Base-by-base conservation (phyloP, 2,113 vertebrate genomes). In the Chaenocephalus aceratus region DNA sequence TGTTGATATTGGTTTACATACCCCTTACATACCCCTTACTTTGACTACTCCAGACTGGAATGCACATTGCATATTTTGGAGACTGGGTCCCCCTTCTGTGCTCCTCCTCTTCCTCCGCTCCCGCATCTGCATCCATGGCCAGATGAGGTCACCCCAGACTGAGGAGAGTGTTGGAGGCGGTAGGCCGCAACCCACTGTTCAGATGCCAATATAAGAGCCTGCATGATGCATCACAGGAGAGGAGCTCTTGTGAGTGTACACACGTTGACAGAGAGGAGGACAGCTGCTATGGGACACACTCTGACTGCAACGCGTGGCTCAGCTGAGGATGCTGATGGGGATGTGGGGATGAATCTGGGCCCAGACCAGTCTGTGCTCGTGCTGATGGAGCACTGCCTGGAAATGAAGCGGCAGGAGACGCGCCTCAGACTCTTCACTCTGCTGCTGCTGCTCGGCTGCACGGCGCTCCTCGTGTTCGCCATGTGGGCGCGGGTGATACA, bases 321-420 rank as follows among this genome's bases (percentile, higher is more conserved):
- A 18, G 18, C 46, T 18, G 30, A 30, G 1, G 3, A 10, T n/a
- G 7, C 12, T 18, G 13, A 3, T 0, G 1, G 21, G 4, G 23
- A 52, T 45, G 53, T 30, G 3, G 10, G 12, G 13, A 15, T 61
- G 8, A 30, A 36, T 0, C 14, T 60, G 46, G 15, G 30, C 14
- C 1, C 0, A 1, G 77, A 89, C 1, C 5, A 81, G 2, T 68
- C 71, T 21, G 18, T 53, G 48, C 61, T 70, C 1, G 70, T 87
- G 23, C 80, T 86, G 34, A 51, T 87, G 34, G 36, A 36, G 48
- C 85, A 87, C 71, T 90, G 85, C 34, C 61, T 0, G 53, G 85
- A 90, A 53, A 87, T 90, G 83, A 90, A 86, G 49, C 53, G 12
- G 11, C 85, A 87, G 80, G 83, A 87, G n/a, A 48, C 30, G 4